Conservation (phyloP, 1,140 invertebrate species). For the Neomicropteryx cornuta region DNA sequence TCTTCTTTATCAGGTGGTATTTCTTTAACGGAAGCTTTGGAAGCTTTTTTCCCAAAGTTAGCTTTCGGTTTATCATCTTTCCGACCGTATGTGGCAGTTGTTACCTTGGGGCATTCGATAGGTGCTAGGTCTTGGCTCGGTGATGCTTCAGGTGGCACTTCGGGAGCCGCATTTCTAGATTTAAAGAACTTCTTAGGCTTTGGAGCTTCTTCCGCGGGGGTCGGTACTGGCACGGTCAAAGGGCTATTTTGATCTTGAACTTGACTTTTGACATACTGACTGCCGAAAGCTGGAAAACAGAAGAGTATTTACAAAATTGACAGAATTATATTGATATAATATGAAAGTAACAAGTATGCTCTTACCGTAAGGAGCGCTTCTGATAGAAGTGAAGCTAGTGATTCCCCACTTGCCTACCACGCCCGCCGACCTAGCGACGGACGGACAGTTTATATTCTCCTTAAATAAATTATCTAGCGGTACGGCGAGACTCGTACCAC, state of each 20-base stretch:
- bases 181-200: conserved; percentile 89
- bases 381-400: conserved; percentile 82
- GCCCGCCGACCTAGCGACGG: conserved; percentile 76
- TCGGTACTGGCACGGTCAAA: conserved; percentile 40
- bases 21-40: conserved; percentile 8
- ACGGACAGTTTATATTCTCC: conserved; percentile 79
- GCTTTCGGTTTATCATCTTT: conserved; percentile 27
- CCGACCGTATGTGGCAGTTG: conserved; percentile 44
- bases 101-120: too few relatives aligned
- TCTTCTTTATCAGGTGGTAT: conserved; percentile 10
- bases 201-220: conserved; percentile 38
- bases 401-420: conserved; percentile 89
- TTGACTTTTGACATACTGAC: conserved; percentile 36
- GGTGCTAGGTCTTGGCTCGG: too few relatives aligned
- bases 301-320: conserved; percentile 6
- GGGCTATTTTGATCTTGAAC: conserved; percentile 47
- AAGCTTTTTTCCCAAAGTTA: conserved; percentile 12
- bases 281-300: conserved; percentile 30
- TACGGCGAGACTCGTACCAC: conserved; percentile 46
- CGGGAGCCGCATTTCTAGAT: conserved; percentile 59
- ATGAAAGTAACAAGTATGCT: conserved; percentile 8
- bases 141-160: conserved; percentile 41
- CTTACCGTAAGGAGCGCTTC: conserved; percentile 65
- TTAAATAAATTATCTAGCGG: conserved; percentile 57
- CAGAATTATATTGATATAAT: not conserved